Evolutionary conservation across 2,888 invertebrate genomes (phyloP), one percentile per base, ranked within the genome.

Genomic region (Octonoba sinensis): DNA sequence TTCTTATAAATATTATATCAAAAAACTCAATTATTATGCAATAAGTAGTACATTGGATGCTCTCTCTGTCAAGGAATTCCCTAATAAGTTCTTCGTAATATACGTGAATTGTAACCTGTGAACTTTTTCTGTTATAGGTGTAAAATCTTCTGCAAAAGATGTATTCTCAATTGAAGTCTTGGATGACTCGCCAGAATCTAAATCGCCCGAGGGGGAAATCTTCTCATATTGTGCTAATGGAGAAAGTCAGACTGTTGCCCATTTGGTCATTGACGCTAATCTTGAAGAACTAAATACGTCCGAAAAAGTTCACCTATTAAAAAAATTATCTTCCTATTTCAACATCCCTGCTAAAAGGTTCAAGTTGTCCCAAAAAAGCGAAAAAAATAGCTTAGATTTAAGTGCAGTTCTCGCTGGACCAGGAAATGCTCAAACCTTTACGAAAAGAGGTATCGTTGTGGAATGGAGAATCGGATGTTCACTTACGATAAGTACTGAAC

Each of bases 381-480:
- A 83, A 3, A 71, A 77, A 20, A 78, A 82, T 51, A 54, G 60
- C 15, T 75, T 85, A 18, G 85, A 86, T 71, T 71, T 69, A 12
- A 78, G 65, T 74, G 85, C 85, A 1, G 77, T 85, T 1, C 64
- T 84, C 49, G 85, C 85, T 18, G 86, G 86, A 12, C 85, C 85
- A 12, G 85, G 85, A 20, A 84, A 85, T 76, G 84, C 81, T 12
- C 78, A 84, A 3, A 67, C 76, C 3, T 60, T 64, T 18, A 56
- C 83, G 12, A 79, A 69, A 47, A 36, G 64, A 15, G 85, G 84
- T 6, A 60, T 75, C 1, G 62, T 84, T 24, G 49, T 85, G 12
- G 77, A 84, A 20, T 86, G 86, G 86, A 88, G 93, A 91, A 93
- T 94, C 78, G 95, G 95, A 4, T 95, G 95, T 88, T 92, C 93